Evolutionary conservation across 2,888 invertebrate genomes (phyloP).

Genomic region (Eristalinus sepulchralis): DNA sequence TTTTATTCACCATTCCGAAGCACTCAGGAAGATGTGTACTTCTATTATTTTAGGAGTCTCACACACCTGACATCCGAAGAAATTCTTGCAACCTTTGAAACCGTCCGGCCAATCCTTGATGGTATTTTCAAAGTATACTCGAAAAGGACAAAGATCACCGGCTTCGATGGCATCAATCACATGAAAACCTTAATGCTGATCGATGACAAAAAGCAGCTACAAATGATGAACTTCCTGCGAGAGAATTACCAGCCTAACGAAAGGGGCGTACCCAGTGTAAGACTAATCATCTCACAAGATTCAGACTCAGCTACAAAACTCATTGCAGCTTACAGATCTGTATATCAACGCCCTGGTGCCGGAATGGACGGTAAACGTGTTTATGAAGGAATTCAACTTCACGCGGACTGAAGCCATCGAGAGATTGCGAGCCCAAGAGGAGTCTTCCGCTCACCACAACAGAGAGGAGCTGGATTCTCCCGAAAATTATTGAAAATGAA

Average conservation of each 20-base stretch:
- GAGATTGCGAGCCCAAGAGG: slow-evolving; percentile 75
- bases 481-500: not conserved
- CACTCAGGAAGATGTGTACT: not conserved
- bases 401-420: slow-evolving; percentile 73
- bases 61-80: slow-evolving; percentile 56
- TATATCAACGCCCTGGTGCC: slow-evolving; percentile 77
- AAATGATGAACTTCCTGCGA: slow-evolving; percentile 73
- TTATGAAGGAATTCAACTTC: slow-evolving; percentile 76
- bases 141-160: slow-evolving; percentile 63
- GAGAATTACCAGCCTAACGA: slow-evolving; percentile 58
- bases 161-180: slow-evolving; percentile 73
- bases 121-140: slow-evolving; percentile 69
- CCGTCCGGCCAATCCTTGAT: slow-evolving; percentile 61
- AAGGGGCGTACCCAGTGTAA: slow-evolving; percentile 61
- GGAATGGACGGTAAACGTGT: slow-evolving; percentile 76
- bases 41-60: slow-evolving; percentile 42
- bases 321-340: slow-evolving; percentile 74
- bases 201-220: slow-evolving; percentile 62
- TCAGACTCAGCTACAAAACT: not conserved
- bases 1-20: not conserved
- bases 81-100: slow-evolving; percentile 50
- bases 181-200: slow-evolving; percentile 74
- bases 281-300: not conserved
- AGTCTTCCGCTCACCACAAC: slow-evolving; percentile 72
- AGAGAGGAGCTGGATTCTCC: slow-evolving; percentile 23